phyloP scores from a whole-genome alignment of 2,797 vertebrate genomes.

The Pelodytes ibericus region DNA sequence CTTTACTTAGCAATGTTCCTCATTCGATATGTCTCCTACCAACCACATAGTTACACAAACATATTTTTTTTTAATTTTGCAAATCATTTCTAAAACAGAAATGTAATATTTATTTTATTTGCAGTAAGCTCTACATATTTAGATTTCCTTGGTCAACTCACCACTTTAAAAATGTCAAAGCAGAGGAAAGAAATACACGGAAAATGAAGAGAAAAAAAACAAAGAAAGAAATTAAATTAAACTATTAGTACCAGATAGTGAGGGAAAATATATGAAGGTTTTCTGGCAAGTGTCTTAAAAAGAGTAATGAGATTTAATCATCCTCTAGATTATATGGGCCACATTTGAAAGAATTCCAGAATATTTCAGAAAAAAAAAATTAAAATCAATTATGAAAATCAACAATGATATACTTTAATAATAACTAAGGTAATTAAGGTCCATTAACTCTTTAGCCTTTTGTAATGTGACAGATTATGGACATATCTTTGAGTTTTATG shows the following conservation, averaged over 20 bases:
- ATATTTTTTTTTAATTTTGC: no score
- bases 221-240: constrained; percentile 31
- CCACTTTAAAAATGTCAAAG: not conserved
- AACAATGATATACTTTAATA: constrained; percentile 54
- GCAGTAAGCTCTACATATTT: not conserved
- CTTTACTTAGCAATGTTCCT: no score
- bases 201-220: constrained; percentile 26
- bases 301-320: constrained; percentile 52
- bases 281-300: constrained; percentile 48
- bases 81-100: no score
- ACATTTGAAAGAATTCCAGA: constrained; percentile 53
- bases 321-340: constrained; percentile 40
- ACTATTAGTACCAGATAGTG: constrained; percentile 5
- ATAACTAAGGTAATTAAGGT: constrained; percentile 51
- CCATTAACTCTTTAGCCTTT: constrained; percentile 53
- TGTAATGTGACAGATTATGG: constrained; percentile 49
- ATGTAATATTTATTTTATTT: no score
- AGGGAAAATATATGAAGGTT: constrained; percentile 24
- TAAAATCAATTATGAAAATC: constrained; percentile 56
- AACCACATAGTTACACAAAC: no score
- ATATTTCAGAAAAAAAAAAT: constrained; percentile 49
- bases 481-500: constrained; percentile 48
- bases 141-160: not conserved
- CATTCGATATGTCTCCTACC: no score
- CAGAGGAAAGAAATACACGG: not conserved